These are phyloP conservation scores for Timandra comae DNA, from an alignment of 2,888 invertebrate genomes.

Conservation along the genomic window DNA sequence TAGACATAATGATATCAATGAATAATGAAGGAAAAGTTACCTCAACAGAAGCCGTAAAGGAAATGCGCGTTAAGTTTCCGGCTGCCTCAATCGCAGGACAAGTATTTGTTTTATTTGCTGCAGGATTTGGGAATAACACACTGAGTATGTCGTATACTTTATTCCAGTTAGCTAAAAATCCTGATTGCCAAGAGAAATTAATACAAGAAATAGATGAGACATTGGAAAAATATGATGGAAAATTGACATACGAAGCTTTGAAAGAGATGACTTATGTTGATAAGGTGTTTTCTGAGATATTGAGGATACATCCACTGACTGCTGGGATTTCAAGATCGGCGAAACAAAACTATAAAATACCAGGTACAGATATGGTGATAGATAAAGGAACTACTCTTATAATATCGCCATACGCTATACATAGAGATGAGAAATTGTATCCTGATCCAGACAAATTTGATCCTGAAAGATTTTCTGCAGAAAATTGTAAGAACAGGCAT, in stretches of 20 bases:
- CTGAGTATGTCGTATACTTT: conserved; percentile 46
- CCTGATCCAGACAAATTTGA: conserved; percentile 21
- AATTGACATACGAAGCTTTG: conserved; percentile 45
- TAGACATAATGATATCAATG: no score
- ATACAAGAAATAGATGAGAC: conserved; percentile 37
- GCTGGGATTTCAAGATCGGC: conserved; percentile 4
- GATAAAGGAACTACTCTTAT: conserved; percentile 10
- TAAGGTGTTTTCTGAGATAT: conserved; percentile 23
- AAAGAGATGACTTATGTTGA: conserved; percentile 50
- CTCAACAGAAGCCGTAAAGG: no score
- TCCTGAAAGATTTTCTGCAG: conserved; percentile 22
- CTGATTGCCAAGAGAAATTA: conserved; percentile 47
- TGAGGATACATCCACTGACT: not conserved
- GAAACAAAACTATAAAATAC: conserved; percentile 6
- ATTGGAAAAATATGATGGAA: conserved; percentile 31
- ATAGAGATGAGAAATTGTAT: conserved; percentile 18
- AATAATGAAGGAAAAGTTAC: no score
- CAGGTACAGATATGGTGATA: conserved; percentile 15
- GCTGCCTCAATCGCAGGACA: conserved; percentile 48
- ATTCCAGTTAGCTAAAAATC: conserved; percentile 47
- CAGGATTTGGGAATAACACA: conserved; percentile 62
- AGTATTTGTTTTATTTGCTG: conserved; percentile 55
- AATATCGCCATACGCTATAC: conserved; percentile 11
- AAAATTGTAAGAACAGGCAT: conserved; percentile 12
- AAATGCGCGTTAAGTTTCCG: no score